A percentile compares a stretch with the other conserved stretches of the same genome.
Evolutionary conservation across 2,113 vertebrate genomes (phyloP).

Genomic region (Oreochromis niloticus): DNA sequence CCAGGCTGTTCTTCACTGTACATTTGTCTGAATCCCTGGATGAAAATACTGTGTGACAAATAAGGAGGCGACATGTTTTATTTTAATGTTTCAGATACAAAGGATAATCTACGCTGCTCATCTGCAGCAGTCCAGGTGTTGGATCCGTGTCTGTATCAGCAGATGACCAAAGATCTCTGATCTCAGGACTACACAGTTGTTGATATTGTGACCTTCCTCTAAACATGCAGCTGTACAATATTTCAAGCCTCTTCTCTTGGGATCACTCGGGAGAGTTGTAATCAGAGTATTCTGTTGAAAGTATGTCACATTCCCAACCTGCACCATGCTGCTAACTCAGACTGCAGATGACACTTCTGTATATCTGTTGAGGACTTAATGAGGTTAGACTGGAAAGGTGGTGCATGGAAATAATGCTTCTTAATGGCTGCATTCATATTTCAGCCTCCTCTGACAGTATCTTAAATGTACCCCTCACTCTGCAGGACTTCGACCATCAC

Average conservation of each 20-base stretch:
- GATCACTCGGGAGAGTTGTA: background rate
- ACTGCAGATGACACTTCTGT: background rate
- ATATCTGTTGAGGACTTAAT: background rate
- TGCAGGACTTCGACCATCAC: constrained; percentile 95
- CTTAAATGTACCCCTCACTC: background rate
- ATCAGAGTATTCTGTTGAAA: background rate
- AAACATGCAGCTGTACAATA: background rate
- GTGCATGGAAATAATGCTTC: background rate
- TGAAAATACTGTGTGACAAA: background rate
- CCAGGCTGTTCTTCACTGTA: background rate
- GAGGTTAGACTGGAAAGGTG: background rate
- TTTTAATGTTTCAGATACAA: background rate
- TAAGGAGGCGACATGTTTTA: background rate
- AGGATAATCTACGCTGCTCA: background rate
- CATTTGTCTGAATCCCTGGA: background rate
- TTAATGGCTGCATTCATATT: background rate
- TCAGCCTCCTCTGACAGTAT: background rate
- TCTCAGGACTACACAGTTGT: background rate
- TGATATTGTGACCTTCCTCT: background rate
- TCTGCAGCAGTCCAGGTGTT: background rate
- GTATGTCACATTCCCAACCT: background rate
- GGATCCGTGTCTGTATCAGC: background rate
- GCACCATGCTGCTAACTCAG: background rate
- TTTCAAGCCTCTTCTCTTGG: background rate
- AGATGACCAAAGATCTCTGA: background rate